Evolutionary conservation across 2,888 invertebrate genomes (phyloP), one percentile per base, ranked within the genome.

Genomic region (Callosobruchus maculatus): DNA sequence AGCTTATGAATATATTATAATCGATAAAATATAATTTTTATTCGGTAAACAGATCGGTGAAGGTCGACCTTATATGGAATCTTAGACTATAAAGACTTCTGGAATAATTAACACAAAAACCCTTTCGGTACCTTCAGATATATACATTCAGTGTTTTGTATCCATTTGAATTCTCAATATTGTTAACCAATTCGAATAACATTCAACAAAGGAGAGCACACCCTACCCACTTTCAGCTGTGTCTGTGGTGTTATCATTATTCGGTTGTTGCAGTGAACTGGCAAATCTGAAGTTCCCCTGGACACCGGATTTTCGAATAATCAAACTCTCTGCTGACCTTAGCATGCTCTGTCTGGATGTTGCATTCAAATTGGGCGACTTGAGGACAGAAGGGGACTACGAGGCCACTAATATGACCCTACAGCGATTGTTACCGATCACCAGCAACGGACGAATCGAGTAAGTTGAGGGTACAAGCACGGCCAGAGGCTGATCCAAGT

Each of bases 251-350:
- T 22, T 22, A 49, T 26, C 26, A 2, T 2, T 26, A 26, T 26
- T 26, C 26, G 2, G 7, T 26, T 26, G 72, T 82, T 83, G 31
- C 77, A 87, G 87, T 73, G 85, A 86, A 74, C 78, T 87, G 26
- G 78, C 80, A 72, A 82, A 85, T 72, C 74, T 87, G 73, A 83
- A 83, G 73, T 82, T 86, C 4, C 82, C 81, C 20, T 83, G 84
- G 78, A 81, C 84, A 30, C 85, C 87, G 0, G 86, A 86, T 73
- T 87, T 86, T 75, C 82, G 86, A 70, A 82, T 87, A 71, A 82
- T 80, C n/a, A 79, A 81, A 69, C 78, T 87, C 78, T 78, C 83
- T 5, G 80, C 82, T 18, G 82, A 86, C 75, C 78, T 87, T 70
- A 78, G 78, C 70, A 83, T 81, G 79, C 81, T 85, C 31, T 83